phyloP scores from a whole-genome alignment of 1,140 invertebrate species.

The Polypedilum vanderplanki region DNA sequence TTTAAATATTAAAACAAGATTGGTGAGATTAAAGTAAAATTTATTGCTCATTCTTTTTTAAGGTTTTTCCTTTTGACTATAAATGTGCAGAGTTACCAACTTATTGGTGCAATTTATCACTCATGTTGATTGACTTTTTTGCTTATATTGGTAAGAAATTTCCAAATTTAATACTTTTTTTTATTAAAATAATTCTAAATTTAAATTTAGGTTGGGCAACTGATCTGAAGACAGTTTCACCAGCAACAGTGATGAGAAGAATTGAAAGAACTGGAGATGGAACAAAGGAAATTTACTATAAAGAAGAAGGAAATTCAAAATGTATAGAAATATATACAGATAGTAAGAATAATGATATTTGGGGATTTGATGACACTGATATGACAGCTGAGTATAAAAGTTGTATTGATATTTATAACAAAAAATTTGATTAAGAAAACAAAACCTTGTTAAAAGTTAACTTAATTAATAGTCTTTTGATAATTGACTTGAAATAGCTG shows the following conservation, averaged over 20 bases:
- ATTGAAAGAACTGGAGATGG: slow-evolving; percentile 30
- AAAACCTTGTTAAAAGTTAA: no score
- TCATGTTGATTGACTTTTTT: slow-evolving; percentile 48
- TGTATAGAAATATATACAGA: slow-evolving; percentile 40
- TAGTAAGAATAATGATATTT: slow-evolving; percentile 45
- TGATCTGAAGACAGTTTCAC: slow-evolving; percentile 55
- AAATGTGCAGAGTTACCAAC: slow-evolving; percentile 55
- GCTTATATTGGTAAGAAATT: slow-evolving; percentile 44
- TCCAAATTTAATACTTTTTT: not conserved
- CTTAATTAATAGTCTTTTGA: no score
- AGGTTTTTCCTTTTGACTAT: slow-evolving; percentile 64
- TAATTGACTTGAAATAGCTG: no score
- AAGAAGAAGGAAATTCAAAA: not conserved
- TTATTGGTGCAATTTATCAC: slow-evolving; percentile 47
- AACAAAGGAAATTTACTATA: slow-evolving; percentile 31
- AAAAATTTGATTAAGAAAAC: slow-evolving; percentile 32
- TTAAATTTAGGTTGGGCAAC: slow-evolving; percentile 50
- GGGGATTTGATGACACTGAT: slow-evolving; percentile 48
- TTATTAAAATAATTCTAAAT: slow-evolving; percentile 33
- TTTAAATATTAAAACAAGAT: not conserved
- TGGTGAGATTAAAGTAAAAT: not conserved
- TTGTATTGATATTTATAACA: slow-evolving; percentile 41
- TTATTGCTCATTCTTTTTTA: not conserved
- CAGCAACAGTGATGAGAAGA: slow-evolving; percentile 45
- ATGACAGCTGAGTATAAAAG: slow-evolving; percentile 45